A percentile compares a stretch with the other conserved stretches of the same genome.
Conservation (phyloP, 2,797 vertebrate genomes). For the Scarus forsteni region DNA sequence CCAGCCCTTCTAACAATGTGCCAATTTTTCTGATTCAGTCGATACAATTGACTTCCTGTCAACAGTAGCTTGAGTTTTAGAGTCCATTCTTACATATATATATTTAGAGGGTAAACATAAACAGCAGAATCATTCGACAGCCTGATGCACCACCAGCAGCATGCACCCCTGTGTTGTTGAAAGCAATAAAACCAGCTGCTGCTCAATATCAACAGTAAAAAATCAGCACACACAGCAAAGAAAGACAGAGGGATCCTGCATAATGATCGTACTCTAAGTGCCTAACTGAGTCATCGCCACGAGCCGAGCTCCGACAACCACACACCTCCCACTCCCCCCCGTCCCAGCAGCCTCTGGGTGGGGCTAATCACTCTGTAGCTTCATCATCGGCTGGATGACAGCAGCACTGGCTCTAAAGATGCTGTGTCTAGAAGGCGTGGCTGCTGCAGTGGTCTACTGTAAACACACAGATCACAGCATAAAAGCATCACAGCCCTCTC, state of each 20-base stretch:
- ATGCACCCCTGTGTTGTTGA: conserved; percentile 43
- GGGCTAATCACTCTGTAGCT: conserved; percentile 76
- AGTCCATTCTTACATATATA: too few relatives aligned
- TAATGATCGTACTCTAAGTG: conserved; percentile 79
- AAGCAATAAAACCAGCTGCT: conserved; percentile 69
- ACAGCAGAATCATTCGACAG: conserved; percentile 37
- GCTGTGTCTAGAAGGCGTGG: conserved; percentile 72
- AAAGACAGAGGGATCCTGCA: conserved; percentile 60
- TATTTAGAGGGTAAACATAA: conserved; percentile 9
- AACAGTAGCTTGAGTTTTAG: too few relatives aligned
- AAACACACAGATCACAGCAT: conserved; percentile 51
- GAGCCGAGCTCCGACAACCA: conserved; percentile 69
- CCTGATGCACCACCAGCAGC: conserved; percentile 40
- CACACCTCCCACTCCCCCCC: conserved; percentile 74
- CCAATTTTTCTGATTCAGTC: too few relatives aligned
- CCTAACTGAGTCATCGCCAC: conserved; percentile 74
- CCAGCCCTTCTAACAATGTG: too few relatives aligned
- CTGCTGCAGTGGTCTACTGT: conserved; percentile 70
- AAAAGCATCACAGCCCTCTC: conserved; percentile 24
- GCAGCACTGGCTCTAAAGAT: conserved; percentile 61
- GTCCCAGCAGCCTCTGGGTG: conserved; percentile 72
- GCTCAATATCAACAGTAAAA: conserved; percentile 72
- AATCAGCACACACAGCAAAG: conserved; percentile 67
- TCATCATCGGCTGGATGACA: conserved; percentile 67
- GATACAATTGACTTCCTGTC: too few relatives aligned